Base-by-base conservation (phyloP, 2,113 vertebrate genomes). In the Ailuropoda melanoleuca region DNA sequence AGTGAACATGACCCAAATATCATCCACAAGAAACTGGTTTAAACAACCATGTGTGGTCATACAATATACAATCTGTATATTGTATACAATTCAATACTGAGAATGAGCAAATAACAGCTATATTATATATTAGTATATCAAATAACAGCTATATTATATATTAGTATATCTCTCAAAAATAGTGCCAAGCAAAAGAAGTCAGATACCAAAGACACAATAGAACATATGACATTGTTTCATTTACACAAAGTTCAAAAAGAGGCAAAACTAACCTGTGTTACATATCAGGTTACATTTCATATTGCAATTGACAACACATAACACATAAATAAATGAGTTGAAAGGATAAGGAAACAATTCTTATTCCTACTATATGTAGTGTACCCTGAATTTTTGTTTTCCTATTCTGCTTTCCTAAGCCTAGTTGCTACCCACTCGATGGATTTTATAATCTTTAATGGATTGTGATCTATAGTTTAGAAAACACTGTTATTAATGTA, bases 401-500 rank as follows among this genome's bases (percentile, higher is more conserved):
- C 19, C 68, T 29, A 8, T 58, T 46, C 43, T 50, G 39, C 50
- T 78, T 96, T 80, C 43, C 62, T 34, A 60, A 96, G 74, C 15
- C 92, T 68, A 43, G 37, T 23, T 21, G 19, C 23, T 43, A 37
- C 21, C 23, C 10, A 84, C 23, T 37, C 56, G 62, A 37, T 43
- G 5, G 50, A 77, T 90, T 84, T 77, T 90, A 88, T 74, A 58
- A 88, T 74, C 23, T 62, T 72, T 60, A 68, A 53, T 50, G 56
- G 18, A 55, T 19, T 46, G 5, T 70, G 75, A 64, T 15, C 46
- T 62, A 8, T 62, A 91, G 77, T 60, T 75, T 58, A n/a, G 62
- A 89, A 92, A 83, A 68, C 70, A 94, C 17, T 60, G n/a, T 74
- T 48, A 37, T n/a, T 77, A 84, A 55, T 29, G 70, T n/a, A 93